Base-by-base conservation (phyloP, 2,888 invertebrate species). In the Petrolisthes cinctipes region DNA sequence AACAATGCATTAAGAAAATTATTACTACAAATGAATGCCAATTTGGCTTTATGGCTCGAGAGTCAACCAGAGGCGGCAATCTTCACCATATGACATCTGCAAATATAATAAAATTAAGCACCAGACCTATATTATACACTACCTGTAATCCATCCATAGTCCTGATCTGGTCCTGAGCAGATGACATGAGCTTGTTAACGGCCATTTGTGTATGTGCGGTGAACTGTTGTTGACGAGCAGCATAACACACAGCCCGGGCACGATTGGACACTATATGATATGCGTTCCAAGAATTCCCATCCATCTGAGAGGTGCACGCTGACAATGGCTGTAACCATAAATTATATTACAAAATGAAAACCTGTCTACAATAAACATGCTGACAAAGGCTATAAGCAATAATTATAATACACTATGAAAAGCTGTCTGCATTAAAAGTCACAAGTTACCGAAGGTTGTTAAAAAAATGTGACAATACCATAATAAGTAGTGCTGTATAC, bases 251-350 rank as follows among this genome's bases (percentile, higher is more conserved):
- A n/a, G 95, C 95, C 89, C 95, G 93, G 0, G 95, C 95, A 91
- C 95, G 92, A 92, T 95, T 95, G 90, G 94, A 94, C 93, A 95
- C 94, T 83, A 95, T 93, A 92, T 95, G 95, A 92, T 95, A 95
- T n/a, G 95, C 94, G 92, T 95, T 95, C 95, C 95, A 95, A 79
- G 94, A 94, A 91, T 95, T 94, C 4, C 94, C 92, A 92, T 95
- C 95, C 95, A 95, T 95, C 68, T 93, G 92, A 51, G 92, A 93
- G 3, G 95, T 95, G 92, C 95, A 95, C 89, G 95, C 94, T 91
- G 94, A 94, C 83, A 95, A 93, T 68, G 93, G 92, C 94, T 94
- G 91, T 61, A 92, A 73, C 37, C 37, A 37, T 37, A 37, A 37
- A 37, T 37, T 37, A 37, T 37, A 37, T 37, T 37, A 37, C 37